Percentiles rank a stretch among this genome's conserved stretches.
phyloP scores from a whole-genome alignment of 2,797 vertebrate species.

The Gymnoscopelus braueri region DNA sequence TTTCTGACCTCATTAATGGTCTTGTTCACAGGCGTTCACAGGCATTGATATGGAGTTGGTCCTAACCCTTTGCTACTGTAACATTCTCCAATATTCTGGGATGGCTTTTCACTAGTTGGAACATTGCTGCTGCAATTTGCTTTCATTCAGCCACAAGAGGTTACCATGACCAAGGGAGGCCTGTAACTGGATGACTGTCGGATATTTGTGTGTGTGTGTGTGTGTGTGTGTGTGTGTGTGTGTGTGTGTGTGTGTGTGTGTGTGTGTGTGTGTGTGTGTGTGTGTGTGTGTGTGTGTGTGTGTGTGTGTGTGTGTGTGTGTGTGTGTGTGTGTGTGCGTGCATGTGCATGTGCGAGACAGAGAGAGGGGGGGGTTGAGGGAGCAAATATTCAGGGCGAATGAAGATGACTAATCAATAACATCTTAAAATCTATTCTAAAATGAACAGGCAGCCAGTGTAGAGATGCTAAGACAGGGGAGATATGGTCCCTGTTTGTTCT shows the following conservation, averaged over 20 bases:
- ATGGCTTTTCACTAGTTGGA: too few relatives aligned
- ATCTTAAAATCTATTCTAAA: too few relatives aligned
- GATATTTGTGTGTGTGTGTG: constrained; percentile 1
- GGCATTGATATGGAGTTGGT: too few relatives aligned
- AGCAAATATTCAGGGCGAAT: neutral
- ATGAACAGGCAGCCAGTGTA: too few relatives aligned
- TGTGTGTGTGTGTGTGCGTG: neutral
- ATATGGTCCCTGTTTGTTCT: too few relatives aligned
- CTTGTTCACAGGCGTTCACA: too few relatives aligned
- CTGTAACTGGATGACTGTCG: constrained; percentile 23
- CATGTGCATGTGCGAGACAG: neutral
- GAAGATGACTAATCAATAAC: too few relatives aligned
- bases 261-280: constrained; percentile 1
- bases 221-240: constrained; percentile 1
- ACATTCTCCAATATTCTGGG: too few relatives aligned
- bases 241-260: neutral
- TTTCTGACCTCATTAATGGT: too few relatives aligned
- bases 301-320: neutral
- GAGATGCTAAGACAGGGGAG: too few relatives aligned
- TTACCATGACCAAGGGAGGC: constrained; percentile 9
- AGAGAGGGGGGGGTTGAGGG: constrained; percentile 7
- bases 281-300: neutral
- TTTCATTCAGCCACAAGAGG: constrained; percentile 9
- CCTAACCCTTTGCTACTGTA: too few relatives aligned
- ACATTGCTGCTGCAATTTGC: neutral